Evolutionary conservation across 2,888 invertebrate species (phyloP), one percentile per base, ranked within the genome.

Genomic region (Torymus texanus): DNA sequence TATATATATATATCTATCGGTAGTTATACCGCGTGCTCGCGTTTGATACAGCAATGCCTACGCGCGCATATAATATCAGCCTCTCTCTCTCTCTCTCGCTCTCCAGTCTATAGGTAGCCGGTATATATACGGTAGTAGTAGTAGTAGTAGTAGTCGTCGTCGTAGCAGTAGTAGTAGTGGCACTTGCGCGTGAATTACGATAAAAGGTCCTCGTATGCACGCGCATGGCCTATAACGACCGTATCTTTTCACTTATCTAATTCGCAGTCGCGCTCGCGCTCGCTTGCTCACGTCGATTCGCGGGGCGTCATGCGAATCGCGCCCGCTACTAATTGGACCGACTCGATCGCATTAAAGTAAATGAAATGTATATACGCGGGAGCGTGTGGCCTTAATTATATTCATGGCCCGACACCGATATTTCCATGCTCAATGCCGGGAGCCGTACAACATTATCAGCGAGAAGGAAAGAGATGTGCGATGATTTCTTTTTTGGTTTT

Each of bases 311-410:
- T 80, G 82, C 80, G 83, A 83, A 82, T 83, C 84, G 83, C 84
- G 83, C 12, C 81, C 73, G 77, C 79, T 84, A 82, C 84, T 84
- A 84, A 84, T 84, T 84, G 83, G 83, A 83, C 83, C 81, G 79
- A 82, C 81, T 84, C 82, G 82, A 74, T 75, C 81, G 83, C 81
- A 83, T 84, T 83, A 83, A 84, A 82, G 82, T 82, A 81, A 83
- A 84, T 83, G 81, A 82, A 82, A 82, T 78, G 75, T 71, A 68
- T 24, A 41, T 16, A n/a, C 41, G 21, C 56, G 18, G 1, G 70
- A 4, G 51, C 50, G 16, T 4, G 63, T 29, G 55, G n/a, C 18
- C 10, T 55, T 73, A 73, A 73, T 73, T 73, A 73, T 63, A 73
- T 63, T 21, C 51, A 72, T 58, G 18, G 72, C 24, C 61, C 14